phyloP scores from a whole-genome alignment of 2,113 vertebrate species.

The Myocastor coypus region DNA sequence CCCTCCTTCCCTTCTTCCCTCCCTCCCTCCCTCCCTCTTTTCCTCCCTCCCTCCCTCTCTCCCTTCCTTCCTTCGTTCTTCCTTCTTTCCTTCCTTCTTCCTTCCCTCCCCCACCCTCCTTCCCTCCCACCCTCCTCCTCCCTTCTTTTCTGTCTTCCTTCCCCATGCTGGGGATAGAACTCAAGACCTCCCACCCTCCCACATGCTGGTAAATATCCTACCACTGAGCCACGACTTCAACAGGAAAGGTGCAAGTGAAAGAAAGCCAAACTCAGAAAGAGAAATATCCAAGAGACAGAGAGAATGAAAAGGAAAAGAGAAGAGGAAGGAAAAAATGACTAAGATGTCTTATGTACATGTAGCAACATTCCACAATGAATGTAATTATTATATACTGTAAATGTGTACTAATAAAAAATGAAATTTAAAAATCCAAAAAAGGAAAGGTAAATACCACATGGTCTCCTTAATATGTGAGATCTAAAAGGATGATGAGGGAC shows the following conservation, averaged over 20 bases:
- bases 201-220: neutral
- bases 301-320: neutral
- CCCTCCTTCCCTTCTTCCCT: neutral
- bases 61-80: too few relatives aligned
- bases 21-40: too few relatives aligned
- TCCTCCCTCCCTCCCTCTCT: too few relatives aligned
- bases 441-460: too few relatives aligned
- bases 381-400: too few relatives aligned
- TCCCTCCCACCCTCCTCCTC: too few relatives aligned
- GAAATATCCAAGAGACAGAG: neutral
- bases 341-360: neutral
- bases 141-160: neutral
- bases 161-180: neutral
- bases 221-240: too few relatives aligned
- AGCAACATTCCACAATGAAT: too few relatives aligned
- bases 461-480: neutral
- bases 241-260: neutral
- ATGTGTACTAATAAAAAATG: too few relatives aligned
- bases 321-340: neutral
- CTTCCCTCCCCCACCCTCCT: too few relatives aligned
- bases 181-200: neutral
- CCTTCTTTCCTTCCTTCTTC: too few relatives aligned
- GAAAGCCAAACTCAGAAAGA: neutral
- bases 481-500: neutral
- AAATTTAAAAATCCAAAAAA: too few relatives aligned